These are phyloP conservation scores for Syngnathus rostellatus DNA, from an alignment of 2,797 vertebrate genomes.

Conservation along the genomic window DNA sequence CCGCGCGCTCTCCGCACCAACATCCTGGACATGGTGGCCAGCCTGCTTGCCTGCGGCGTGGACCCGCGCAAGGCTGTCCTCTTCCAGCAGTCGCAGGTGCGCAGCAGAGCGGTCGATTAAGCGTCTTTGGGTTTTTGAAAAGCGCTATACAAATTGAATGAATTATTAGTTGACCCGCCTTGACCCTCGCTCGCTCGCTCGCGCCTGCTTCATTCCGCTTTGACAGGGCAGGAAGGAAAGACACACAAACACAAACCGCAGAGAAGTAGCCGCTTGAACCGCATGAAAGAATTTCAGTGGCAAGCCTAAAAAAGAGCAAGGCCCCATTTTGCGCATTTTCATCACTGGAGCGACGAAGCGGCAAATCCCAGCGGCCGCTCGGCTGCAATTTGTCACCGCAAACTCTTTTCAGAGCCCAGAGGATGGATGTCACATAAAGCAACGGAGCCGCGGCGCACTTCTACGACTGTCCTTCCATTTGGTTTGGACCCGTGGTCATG, in stretches of 20 bases:
- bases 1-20: conserved; percentile 68
- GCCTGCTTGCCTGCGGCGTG: conserved; percentile 85
- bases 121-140: too few relatives aligned
- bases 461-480: not conserved
- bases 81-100: conserved; percentile 91
- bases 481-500: too few relatives aligned
- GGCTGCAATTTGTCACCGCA: not conserved
- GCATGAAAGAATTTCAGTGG: not conserved
- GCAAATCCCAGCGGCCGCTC: not conserved
- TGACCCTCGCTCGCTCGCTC: conserved; percentile 10
- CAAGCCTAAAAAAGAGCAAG: not conserved
- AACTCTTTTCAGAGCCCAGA: conserved; percentile 71
- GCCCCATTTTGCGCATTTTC: not conserved
- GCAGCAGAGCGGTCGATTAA: conserved; percentile 15
- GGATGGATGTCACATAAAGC: conserved; percentile 60
- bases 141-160: too few relatives aligned
- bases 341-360: not conserved
- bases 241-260: conserved; percentile 27
- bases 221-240: not conserved
- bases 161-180: conserved; percentile 28
- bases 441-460: not conserved
- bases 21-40: conserved; percentile 86
- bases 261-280: not conserved
- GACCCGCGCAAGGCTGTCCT: conserved; percentile 78
- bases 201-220: too few relatives aligned